Evolutionary conservation across 2,113 vertebrate species (phyloP).

Genomic region (Pseudorhombus dupliciocellatus): DNA sequence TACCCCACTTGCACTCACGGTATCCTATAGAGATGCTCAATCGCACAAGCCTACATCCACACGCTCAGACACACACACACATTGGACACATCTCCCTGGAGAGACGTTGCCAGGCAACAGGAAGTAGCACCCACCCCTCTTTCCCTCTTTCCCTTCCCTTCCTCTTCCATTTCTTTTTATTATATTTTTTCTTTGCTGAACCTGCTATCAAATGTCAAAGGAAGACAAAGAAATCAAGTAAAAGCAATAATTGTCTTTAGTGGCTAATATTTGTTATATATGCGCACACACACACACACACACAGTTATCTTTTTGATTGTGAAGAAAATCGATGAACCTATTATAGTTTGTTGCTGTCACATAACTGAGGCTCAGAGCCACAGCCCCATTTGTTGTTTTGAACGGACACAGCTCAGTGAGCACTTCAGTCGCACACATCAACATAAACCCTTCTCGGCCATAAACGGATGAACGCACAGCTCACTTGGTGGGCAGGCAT

Average conservation of each 20-base stretch:
- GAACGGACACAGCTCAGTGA: constrained; percentile 16
- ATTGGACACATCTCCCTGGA: constrained; percentile 23
- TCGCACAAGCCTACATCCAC: constrained; percentile 11
- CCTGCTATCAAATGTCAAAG: constrained; percentile 47
- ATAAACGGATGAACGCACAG: not conserved
- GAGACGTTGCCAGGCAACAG: constrained; percentile 77
- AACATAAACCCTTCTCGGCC: constrained; percentile 21
- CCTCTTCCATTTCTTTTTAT: constrained; percentile 6
- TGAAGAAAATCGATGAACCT: not conserved
- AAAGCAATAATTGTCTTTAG: constrained; percentile 20
- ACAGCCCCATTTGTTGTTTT: constrained; percentile 21
- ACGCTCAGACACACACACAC: not conserved
- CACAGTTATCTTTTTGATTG: no score
- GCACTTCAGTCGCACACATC: constrained; percentile 17
- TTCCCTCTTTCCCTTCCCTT: not conserved
- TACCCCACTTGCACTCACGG: constrained; percentile 35
- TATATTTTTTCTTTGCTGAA: constrained; percentile 48
- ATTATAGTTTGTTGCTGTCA: not conserved
- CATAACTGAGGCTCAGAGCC: not conserved
- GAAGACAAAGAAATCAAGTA: constrained; percentile 39
- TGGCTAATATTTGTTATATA: not conserved
- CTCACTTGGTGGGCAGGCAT: constrained; percentile 16
- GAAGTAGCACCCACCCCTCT: constrained; percentile 38
- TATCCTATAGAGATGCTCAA: constrained; percentile 31
- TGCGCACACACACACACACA: no score